Base-by-base conservation (phyloP, 92 coral and sea anemone genomes). In the Blastomussa wellsi region DNA sequence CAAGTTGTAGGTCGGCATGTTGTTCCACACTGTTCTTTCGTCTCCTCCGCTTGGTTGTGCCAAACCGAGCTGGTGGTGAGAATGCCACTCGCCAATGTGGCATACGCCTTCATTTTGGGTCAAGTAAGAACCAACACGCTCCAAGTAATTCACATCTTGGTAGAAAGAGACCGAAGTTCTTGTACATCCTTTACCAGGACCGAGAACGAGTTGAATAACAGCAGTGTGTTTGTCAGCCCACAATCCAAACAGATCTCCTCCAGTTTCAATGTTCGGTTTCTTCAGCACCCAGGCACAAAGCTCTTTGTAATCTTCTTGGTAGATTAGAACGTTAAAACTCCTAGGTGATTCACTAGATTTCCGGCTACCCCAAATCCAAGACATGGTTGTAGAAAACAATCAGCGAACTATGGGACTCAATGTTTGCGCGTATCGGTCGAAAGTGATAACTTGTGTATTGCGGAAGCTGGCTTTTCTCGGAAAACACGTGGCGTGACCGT, bases 21-120 rank as follows among this genome's bases (percentile, higher is more conserved):
- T 95, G 8, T 62, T 79, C 97, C 97, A 95, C 29, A 95, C 98
- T 2, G 98, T 95, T 41, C 60, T 88, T 72, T 93, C 90, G 81
- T 95, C 98, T 74, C 94, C 98, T 11, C 88, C 86, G 41, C 98
- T 95, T 36, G 98, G 98, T 37, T 87, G 70, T 11, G 91, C 89
- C 79, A 95, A 64, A 38, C 81, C 89, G 28, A 86, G 90, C 42
- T 82, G 91, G 59, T 95, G 98, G 82, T 95, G 98, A 2, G 98
- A 95, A 86, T 95, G 98, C 98, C 98, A 95, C 76, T 95, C 96
- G 31, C 98, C 98, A 49, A 95, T 93, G 87, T 95, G 94, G 39
- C 98, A 95, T 62, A 95, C 72, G 78, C 96, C 96, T 72, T 95
- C 92, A 5, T 72, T 59, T 13, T 64, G 44, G 1, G 98, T 93